Conservation (phyloP, 1,140 invertebrate genomes). For the Formica exsecta region DNA sequence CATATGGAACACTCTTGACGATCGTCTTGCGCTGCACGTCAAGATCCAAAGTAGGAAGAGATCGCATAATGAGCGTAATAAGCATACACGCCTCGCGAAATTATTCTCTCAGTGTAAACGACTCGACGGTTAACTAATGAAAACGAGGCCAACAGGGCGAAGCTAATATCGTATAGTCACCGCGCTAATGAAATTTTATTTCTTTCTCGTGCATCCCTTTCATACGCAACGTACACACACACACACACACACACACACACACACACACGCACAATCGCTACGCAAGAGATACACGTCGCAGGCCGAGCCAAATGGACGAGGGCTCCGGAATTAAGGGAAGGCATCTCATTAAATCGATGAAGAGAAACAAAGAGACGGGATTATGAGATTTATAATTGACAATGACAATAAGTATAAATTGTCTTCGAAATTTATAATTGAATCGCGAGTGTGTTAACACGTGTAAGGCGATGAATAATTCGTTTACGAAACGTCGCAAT, state of each 20-base stretch:
- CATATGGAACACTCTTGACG: neutral
- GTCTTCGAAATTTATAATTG: neutral
- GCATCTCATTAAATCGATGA: neutral
- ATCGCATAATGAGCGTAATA: constrained; percentile 37
- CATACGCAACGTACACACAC: neutral
- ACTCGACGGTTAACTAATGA: constrained; percentile 46
- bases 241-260: neutral
- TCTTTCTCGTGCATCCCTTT: constrained; percentile 19
- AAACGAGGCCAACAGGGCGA: constrained; percentile 32
- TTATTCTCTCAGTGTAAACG: constrained; percentile 46
- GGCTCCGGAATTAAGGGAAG: neutral
- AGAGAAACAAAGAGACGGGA: too few species aligned
- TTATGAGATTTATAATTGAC: neutral
- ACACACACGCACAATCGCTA: neutral
- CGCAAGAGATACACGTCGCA: neutral
- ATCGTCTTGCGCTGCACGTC: neutral
- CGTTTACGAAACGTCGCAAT: neutral
- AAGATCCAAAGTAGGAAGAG: neutral
- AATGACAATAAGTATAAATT: neutral
- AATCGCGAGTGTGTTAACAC: neutral
- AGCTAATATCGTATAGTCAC: constrained; percentile 12
- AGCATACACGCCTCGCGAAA: constrained; percentile 20
- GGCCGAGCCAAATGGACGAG: neutral
- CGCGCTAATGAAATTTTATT: constrained; percentile 49
- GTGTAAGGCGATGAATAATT: neutral